These are phyloP conservation scores for Syrmaticus mikado DNA, from an alignment of 2,113 vertebrate species.

Conservation along the genomic window DNA sequence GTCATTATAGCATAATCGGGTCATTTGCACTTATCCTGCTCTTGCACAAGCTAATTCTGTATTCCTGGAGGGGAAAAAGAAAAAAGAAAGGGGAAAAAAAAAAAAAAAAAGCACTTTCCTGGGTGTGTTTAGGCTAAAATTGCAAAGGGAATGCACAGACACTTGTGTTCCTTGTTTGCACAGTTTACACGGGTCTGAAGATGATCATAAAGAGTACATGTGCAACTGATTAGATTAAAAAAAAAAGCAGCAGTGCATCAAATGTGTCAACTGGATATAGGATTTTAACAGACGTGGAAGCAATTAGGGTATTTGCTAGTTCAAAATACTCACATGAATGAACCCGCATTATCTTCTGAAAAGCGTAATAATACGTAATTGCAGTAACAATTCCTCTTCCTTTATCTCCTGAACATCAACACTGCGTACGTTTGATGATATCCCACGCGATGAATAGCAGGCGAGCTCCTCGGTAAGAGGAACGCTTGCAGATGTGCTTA, in stretches of 20 bases:
- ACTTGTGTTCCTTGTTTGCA: background rate
- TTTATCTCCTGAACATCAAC: constrained; percentile 72
- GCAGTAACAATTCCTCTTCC: constrained; percentile 73
- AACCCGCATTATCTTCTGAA: constrained; percentile 68
- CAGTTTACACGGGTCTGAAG: background rate
- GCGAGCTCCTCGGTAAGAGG: constrained; percentile 21
- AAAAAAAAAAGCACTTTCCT: background rate
- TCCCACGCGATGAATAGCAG: constrained; percentile 48
- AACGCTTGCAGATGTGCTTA: constrained; percentile 58
- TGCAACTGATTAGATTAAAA: background rate
- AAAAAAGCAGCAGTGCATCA: constrained; percentile 1
- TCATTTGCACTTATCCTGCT: constrained; percentile 7
- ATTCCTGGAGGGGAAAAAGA: background rate
- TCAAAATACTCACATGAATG: constrained; percentile 68
- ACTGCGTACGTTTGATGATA: constrained; percentile 43
- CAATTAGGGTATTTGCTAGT: constrained; percentile 65
- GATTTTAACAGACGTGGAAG: constrained; percentile 42
- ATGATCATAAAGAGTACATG: background rate
- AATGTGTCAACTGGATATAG: constrained; percentile 36
- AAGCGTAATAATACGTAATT: constrained; percentile 70
- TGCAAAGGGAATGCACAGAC: background rate
- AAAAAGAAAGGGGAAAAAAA: no score
- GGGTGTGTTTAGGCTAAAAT: background rate
- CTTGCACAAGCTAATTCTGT: background rate
- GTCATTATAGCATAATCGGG: background rate